Conservation (phyloP, 1,140 invertebrate genomes). For the Hermatobates lingyangjiaoensis region DNA sequence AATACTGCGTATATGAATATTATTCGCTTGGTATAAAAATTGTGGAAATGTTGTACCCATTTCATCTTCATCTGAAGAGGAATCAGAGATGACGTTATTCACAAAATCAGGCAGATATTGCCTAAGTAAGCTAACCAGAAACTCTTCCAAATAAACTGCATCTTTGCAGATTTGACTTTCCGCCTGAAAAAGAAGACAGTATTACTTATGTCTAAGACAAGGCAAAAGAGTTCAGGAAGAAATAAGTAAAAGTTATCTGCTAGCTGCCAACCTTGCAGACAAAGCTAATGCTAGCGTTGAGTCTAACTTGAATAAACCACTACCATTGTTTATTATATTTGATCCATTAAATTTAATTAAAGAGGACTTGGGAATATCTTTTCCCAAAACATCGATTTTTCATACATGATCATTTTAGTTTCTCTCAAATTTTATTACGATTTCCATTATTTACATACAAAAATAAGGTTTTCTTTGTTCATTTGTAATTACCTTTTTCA, state of each 20-base stretch:
- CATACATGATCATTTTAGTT: too few relatives aligned
- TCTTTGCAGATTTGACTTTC: background rate
- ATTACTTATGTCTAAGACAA: background rate
- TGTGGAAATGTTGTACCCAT: too few relatives aligned
- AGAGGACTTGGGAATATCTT: background rate
- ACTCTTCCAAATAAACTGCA: background rate
- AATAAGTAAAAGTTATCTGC: background rate
- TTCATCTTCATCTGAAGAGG: background rate
- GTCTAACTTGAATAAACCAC: background rate
- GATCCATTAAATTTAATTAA: background rate
- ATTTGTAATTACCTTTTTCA: too few relatives aligned
- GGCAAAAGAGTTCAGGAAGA: background rate
- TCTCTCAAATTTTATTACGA: too few relatives aligned
- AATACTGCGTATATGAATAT: too few relatives aligned
- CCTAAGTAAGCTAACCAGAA: background rate
- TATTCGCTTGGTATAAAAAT: too few relatives aligned
- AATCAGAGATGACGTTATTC: background rate
- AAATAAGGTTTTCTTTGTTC: too few relatives aligned
- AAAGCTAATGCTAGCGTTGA: background rate
- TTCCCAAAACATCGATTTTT: too few relatives aligned
- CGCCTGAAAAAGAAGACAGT: background rate
- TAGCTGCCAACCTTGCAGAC: background rate
- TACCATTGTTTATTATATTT: background rate
- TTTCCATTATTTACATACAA: too few relatives aligned
- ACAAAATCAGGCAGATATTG: background rate